A percentile compares a stretch with the other conserved stretches of the same genome.
Conservation (phyloP, 1,140 invertebrate species). For the Phortica variegata region DNA sequence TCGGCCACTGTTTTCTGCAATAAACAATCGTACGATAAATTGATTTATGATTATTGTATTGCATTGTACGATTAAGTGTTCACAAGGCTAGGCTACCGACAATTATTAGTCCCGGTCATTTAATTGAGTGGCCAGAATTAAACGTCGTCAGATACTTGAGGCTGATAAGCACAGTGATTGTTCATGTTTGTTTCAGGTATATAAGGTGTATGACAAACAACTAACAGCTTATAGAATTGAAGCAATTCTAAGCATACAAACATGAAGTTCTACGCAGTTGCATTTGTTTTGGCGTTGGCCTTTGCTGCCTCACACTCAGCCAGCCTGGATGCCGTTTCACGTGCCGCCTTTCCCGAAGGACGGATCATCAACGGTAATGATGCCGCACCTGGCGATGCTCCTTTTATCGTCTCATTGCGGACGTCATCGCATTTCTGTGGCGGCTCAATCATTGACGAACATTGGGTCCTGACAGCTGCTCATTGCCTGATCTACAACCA, state of each 20-base stretch:
- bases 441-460: slow-evolving; percentile 17
- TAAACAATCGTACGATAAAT: no score
- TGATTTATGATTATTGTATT: no score
- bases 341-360: slow-evolving; percentile 37
- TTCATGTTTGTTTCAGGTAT: no score
- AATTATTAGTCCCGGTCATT: no score
- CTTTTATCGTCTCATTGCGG: slow-evolving; percentile 47
- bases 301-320: slow-evolving; percentile 8
- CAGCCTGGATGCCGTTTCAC: slow-evolving; percentile 15
- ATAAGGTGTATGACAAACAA: no score
- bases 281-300: slow-evolving; percentile 33
- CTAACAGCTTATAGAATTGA: no score
- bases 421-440: slow-evolving; percentile 31
- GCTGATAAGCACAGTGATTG: no score
- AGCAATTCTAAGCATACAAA: slow-evolving; percentile 3
- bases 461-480: slow-evolving; percentile 34
- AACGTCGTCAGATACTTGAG: no score
- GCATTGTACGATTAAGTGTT: no score
- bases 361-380: slow-evolving; percentile 54
- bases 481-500: slow-evolving; percentile 27
- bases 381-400: slow-evolving; percentile 36
- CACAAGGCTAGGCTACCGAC: no score
- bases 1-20: no score
- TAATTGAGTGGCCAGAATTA: no score
- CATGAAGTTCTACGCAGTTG: slow-evolving; percentile 41